phyloP scores from a whole-genome alignment of 2,113 vertebrate genomes.

The Nansenia antarctica region DNA sequence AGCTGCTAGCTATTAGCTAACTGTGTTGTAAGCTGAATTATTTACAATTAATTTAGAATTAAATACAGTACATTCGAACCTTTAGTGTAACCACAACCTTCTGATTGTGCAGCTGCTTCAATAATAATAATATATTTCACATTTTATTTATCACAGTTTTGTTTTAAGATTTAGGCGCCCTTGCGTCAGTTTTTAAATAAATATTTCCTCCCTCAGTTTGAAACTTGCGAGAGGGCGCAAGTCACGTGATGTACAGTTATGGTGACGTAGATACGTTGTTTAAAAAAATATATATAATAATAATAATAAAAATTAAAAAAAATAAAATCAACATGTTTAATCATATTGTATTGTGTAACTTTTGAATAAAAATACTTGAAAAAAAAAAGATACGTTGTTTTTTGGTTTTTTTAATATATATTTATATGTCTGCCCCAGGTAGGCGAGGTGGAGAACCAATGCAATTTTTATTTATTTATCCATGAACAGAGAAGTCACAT shows the following conservation, averaged over 20 bases:
- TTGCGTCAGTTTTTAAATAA: slow-evolving; percentile 74
- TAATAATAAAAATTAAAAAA: too few species aligned
- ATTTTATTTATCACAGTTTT: slow-evolving; percentile 73
- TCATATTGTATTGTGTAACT: too few species aligned
- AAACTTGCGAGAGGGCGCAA: slow-evolving; percentile 41
- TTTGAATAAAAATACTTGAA: too few species aligned
- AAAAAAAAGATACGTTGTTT: too few species aligned
- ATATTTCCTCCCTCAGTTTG: slow-evolving; percentile 70
- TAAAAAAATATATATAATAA: too few species aligned
- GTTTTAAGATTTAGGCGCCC: slow-evolving; percentile 79
- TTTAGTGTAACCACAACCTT: slow-evolving; percentile 46
- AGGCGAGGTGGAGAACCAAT: too few species aligned
- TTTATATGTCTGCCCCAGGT: too few species aligned
- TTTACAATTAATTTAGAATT: slow-evolving; percentile 4
- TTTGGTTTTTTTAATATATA: too few species aligned
- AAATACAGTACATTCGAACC: slow-evolving; percentile 59
- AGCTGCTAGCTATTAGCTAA: slow-evolving; percentile 42
- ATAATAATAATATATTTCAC: slow-evolving; percentile 55
- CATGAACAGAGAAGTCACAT: too few species aligned
- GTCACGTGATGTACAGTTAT: slow-evolving; percentile 23
- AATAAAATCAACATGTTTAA: too few species aligned
- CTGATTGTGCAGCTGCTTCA: slow-evolving; percentile 51
- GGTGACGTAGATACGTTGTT: not conserved
- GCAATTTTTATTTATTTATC: too few species aligned
- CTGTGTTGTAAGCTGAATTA: slow-evolving; percentile 14